A percentile compares a stretch with the other conserved stretches of the same genome.
phyloP scores from a whole-genome alignment of 1,140 invertebrate genomes.

The Meloidogyne chitwoodi region DNA sequence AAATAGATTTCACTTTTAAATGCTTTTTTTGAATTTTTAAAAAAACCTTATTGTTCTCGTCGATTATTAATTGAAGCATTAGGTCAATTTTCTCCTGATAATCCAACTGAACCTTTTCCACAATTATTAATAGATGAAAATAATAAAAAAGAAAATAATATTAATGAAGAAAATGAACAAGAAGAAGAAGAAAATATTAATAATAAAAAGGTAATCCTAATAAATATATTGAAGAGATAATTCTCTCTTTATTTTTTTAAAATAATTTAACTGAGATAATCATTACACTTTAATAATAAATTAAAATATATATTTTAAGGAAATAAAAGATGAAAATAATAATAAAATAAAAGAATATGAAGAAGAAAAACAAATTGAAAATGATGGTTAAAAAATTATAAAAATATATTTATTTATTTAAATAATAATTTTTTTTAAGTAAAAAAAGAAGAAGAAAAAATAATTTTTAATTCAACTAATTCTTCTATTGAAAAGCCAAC shows the following conservation, averaged over 20 bases:
- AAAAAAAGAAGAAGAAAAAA: neutral
- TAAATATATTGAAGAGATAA: no score
- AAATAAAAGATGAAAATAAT: no score
- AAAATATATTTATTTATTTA: neutral
- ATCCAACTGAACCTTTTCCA: conserved; percentile 9
- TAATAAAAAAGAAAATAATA: no score
- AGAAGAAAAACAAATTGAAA: neutral
- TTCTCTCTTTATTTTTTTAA: no score
- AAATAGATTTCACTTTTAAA: conserved; percentile 39
- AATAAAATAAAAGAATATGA: no score
- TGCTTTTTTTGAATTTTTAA: conserved; percentile 36
- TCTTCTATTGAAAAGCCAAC: neutral
- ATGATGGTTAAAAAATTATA: neutral
- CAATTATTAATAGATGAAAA: no score
- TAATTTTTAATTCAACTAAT: neutral
- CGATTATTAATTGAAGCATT: conserved; percentile 30
- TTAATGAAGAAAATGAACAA: neutral
- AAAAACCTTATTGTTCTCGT: conserved; percentile 35
- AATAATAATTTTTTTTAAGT: no score
- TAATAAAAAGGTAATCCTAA: no score
- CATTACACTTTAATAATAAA: no score
- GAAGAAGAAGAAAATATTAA: neutral
- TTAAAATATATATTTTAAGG: no score
- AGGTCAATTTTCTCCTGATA: conserved; percentile 41
- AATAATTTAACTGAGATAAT: no score